Conservation (phyloP, 2,888 invertebrate species). For the Uloborus plumipes region DNA sequence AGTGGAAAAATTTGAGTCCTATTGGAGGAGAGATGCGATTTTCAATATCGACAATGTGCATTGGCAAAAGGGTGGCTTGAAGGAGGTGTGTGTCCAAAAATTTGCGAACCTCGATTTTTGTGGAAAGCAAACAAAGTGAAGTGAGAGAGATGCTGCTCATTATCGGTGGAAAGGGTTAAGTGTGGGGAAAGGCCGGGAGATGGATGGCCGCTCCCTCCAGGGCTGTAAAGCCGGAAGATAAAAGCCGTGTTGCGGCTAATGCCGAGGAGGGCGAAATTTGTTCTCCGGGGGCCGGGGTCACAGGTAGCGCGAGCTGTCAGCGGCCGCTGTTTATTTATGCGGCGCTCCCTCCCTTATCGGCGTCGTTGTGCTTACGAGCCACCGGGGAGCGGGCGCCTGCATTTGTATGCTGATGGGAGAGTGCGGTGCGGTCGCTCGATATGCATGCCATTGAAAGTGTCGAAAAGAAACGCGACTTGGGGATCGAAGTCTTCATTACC, state of each 20-base stretch:
- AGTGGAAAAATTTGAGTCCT: too few species aligned
- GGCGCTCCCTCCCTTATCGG: conserved; percentile 50
- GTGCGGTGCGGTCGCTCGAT: conserved; percentile 59
- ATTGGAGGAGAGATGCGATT: too few species aligned
- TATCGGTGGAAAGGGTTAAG: conserved; percentile 33
- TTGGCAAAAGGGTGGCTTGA: too few species aligned
- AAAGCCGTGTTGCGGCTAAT: conserved; percentile 64
- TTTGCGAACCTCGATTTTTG: too few species aligned
- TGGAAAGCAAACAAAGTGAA: too few species aligned
- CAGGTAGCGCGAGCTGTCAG: conserved; percentile 53
- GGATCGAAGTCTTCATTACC: conserved; percentile 62
- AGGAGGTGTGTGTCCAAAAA: too few species aligned
- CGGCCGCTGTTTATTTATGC: conserved; percentile 58
- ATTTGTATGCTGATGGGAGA: conserved; percentile 59
- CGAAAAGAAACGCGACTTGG: conserved; percentile 60
- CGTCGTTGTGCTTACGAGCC: conserved; percentile 60
- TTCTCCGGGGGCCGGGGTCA: conserved; percentile 35
- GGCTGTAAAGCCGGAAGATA: conserved; percentile 63
- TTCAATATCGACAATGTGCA: too few species aligned
- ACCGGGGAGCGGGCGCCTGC: conserved; percentile 26
- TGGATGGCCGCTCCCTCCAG: conserved; percentile 52
- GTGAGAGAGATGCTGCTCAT: too few species aligned
- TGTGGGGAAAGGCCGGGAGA: conserved; percentile 27
- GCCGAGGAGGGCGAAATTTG: conserved; percentile 63
- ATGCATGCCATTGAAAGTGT: conserved; percentile 65